Conservation (phyloP, 2,888 invertebrate genomes). For the Zygothrica quintamaculata region DNA sequence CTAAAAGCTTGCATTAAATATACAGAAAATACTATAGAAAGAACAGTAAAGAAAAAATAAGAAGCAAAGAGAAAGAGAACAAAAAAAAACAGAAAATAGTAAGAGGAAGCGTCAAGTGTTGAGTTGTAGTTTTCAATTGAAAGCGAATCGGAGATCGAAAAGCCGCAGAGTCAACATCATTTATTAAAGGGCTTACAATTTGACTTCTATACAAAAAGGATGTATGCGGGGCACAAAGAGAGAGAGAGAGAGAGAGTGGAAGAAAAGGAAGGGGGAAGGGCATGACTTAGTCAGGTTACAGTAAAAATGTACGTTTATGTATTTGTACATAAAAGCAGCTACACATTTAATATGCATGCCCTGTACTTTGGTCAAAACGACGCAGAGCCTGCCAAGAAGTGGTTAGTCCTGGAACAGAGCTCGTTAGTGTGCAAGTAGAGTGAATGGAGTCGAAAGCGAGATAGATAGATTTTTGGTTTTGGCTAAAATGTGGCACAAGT, state of each 20-base stretch:
- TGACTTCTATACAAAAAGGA: not conserved
- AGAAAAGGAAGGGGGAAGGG: not conserved
- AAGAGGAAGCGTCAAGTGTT: conserved; percentile 17
- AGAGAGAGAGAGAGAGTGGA: not conserved
- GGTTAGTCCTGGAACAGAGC: conserved; percentile 48
- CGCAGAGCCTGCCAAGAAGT: conserved; percentile 61
- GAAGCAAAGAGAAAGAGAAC: too few relatives aligned
- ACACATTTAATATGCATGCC: conserved; percentile 72
- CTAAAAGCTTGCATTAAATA: too few relatives aligned
- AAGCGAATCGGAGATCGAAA: conserved; percentile 53
- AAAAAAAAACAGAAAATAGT: conserved; percentile 4
- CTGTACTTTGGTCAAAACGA: conserved; percentile 76
- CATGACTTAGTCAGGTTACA: conserved; percentile 24
- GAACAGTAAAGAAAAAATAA: too few relatives aligned
- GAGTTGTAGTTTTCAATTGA: conserved; percentile 60
- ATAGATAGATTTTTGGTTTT: not conserved
- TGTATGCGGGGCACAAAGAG: not conserved
- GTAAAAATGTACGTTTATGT: conserved; percentile 11
- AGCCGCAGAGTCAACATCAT: conserved; percentile 71
- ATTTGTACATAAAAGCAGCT: conserved; percentile 27
- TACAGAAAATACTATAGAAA: too few relatives aligned
- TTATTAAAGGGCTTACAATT: conserved; percentile 54
- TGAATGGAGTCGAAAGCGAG: conserved; percentile 8
- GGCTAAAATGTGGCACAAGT: conserved; percentile 24
- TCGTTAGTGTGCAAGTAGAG: conserved; percentile 56